A percentile compares a stretch with the other conserved stretches of the same genome.
Evolutionary conservation across 2,888 invertebrate genomes (phyloP).

Genomic region (Cotesia congregata): DNA sequence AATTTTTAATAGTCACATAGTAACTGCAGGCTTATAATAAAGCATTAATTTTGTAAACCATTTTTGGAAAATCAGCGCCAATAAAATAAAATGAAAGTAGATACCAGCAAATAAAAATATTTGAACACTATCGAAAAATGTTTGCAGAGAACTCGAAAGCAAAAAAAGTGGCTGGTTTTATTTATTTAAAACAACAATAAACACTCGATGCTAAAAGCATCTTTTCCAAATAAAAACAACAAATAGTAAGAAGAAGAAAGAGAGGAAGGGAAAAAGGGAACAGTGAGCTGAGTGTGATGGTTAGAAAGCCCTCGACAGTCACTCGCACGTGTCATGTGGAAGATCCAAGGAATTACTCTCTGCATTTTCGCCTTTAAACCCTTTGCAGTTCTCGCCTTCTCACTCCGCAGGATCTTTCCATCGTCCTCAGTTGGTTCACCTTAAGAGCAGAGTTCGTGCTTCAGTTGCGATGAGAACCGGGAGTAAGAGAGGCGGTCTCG

Average conservation of each 20-base stretch:
- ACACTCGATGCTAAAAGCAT: constrained; percentile 6
- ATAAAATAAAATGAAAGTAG: too few species aligned
- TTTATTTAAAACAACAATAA: background rate
- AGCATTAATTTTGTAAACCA: too few species aligned
- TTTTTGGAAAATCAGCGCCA: too few species aligned
- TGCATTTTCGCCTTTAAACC: constrained; percentile 24
- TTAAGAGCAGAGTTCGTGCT: constrained; percentile 8
- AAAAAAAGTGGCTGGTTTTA: background rate
- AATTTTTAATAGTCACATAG: too few species aligned
- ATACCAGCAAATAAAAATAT: too few species aligned
- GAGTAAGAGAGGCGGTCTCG: background rate
- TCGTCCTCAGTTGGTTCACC: constrained; percentile 10
- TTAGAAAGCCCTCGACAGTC: constrained; percentile 33
- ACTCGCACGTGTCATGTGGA: constrained; percentile 39
- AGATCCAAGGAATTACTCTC: constrained; percentile 36
- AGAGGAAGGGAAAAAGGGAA: background rate
- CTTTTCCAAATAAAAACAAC: background rate
- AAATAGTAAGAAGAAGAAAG: constrained; percentile 15
- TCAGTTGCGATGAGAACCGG: background rate
- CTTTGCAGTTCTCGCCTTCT: constrained; percentile 18
- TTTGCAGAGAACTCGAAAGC: too few species aligned
- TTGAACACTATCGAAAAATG: too few species aligned
- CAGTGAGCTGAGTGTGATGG: background rate
- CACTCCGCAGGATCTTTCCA: constrained; percentile 18
- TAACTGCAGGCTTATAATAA: too few species aligned